These are phyloP conservation scores for Danaus chrysippus DNA, from an alignment of 2,888 invertebrate genomes.

Conservation along the genomic window DNA sequence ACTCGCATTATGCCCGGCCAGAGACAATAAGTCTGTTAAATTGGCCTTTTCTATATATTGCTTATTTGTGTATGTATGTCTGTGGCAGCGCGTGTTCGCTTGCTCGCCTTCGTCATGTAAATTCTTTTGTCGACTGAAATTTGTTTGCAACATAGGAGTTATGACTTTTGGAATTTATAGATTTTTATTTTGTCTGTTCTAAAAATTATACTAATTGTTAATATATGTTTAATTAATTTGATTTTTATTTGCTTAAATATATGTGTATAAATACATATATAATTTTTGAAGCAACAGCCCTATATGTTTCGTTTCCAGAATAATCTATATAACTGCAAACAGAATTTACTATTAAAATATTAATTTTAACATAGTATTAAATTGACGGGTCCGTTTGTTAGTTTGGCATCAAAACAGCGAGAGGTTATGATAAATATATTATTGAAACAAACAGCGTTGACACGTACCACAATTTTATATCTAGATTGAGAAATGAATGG, in stretches of 20 bases:
- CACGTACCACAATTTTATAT: slow-evolving; percentile 66
- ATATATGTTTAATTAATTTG: too few relatives aligned
- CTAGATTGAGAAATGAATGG: slow-evolving; percentile 61
- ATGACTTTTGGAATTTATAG: slow-evolving; percentile 12
- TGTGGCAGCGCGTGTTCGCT: slow-evolving; percentile 48
- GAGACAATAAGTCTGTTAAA: slow-evolving; percentile 80
- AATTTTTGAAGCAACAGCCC: too few relatives aligned
- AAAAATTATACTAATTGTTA: too few relatives aligned
- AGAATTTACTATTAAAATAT: too few relatives aligned
- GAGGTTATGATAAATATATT: slow-evolving; percentile 11
- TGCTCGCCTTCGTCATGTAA: slow-evolving; percentile 51
- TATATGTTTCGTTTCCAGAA: too few relatives aligned
- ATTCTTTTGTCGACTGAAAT: slow-evolving; percentile 47
- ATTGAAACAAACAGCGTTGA: slow-evolving; percentile 33
- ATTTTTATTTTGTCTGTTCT: neutral
- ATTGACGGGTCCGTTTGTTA: slow-evolving; percentile 49
- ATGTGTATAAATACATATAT: too few relatives aligned
- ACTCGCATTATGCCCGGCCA: slow-evolving; percentile 71
- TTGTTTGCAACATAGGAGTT: slow-evolving; percentile 44
- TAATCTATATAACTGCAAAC: too few relatives aligned
- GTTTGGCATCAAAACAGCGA: slow-evolving; percentile 21
- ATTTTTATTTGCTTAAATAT: too few relatives aligned
- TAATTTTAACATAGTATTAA: slow-evolving; percentile 36
- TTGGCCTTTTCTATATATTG: slow-evolving; percentile 71
- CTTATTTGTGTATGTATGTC: slow-evolving; percentile 57